Percentiles rank a stretch among this genome's conserved stretches.
Evolutionary conservation across 2,888 invertebrate genomes (phyloP).

Genomic region (Ariolimax columbianus): DNA sequence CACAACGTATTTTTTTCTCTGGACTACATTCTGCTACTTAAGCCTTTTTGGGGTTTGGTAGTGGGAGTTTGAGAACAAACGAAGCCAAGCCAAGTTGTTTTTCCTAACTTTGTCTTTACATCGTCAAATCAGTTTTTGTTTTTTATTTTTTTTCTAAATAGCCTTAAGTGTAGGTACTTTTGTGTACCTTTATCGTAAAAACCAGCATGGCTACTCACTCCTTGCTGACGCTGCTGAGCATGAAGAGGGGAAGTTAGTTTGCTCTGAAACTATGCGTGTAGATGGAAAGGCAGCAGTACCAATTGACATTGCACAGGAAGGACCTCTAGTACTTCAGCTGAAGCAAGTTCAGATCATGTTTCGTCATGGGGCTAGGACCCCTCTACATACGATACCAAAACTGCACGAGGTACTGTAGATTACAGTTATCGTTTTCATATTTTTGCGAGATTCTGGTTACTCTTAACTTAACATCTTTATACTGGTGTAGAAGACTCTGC

Average conservation of each 20-base stretch:
- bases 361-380: constrained; percentile 73
- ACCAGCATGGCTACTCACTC: neutral
- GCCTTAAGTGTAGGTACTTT: constrained; percentile 31
- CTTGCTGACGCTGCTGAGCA: neutral
- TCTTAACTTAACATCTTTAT: too few relatives aligned
- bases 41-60: too few relatives aligned
- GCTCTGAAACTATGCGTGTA: neutral
- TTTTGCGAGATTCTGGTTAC: too few relatives aligned
- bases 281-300: constrained; percentile 17
- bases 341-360: constrained; percentile 71
- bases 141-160: neutral
- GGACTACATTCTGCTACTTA: too few relatives aligned
- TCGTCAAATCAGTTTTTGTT: neutral
- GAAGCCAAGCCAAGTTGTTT: too few relatives aligned
- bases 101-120: too few relatives aligned
- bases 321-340: constrained; percentile 55
- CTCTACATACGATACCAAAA: constrained; percentile 57
- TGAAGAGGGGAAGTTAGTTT: neutral
- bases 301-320: neutral
- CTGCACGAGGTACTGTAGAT: constrained; percentile 57
- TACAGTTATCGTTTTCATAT: too few relatives aligned
- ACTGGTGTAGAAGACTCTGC: too few relatives aligned
- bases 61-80: too few relatives aligned
- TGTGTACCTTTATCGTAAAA: constrained; percentile 32
- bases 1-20: too few relatives aligned